A percentile compares a stretch with the other conserved stretches of the same genome.
These are phyloP conservation scores for Heterotis niloticus DNA, from an alignment of 2,113 vertebrate genomes.

Conservation along the genomic window DNA sequence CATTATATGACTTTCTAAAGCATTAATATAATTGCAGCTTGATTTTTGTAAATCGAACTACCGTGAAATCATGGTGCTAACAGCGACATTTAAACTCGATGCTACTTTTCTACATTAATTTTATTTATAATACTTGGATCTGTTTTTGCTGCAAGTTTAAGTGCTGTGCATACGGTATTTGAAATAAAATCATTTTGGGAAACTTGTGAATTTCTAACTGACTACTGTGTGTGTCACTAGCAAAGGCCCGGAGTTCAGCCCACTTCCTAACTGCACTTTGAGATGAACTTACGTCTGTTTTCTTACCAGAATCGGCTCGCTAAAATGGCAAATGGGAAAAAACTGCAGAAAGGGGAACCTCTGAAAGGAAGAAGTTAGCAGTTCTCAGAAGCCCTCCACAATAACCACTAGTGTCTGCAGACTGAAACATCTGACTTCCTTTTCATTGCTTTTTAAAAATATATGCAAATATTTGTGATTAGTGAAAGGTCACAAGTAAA, in stretches of 20 bases:
- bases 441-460: not conserved
- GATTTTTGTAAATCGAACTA: too few species aligned
- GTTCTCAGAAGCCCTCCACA: conserved; percentile 2
- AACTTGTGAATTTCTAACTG: not conserved
- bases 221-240: conserved; percentile 3
- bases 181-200: not conserved
- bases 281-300: conserved; percentile 33
- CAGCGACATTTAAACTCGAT: too few species aligned
- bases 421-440: conserved; percentile 5
- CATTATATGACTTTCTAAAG: not conserved
- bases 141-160: too few species aligned
- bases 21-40: too few species aligned
- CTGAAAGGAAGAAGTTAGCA: conserved; percentile 46
- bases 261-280: conserved; percentile 66
- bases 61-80: too few species aligned
- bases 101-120: too few species aligned
- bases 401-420: not conserved
- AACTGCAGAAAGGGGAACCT: conserved; percentile 47
- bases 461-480: not conserved
- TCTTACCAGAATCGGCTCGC: conserved; percentile 23
- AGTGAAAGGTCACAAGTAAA: not conserved
- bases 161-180: not conserved
- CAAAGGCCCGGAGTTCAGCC: conserved; percentile 33
- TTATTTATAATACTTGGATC: too few species aligned
- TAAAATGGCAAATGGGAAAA: conserved; percentile 25